Conservation (phyloP, 2,113 vertebrate species). For the Mirza zaza region DNA sequence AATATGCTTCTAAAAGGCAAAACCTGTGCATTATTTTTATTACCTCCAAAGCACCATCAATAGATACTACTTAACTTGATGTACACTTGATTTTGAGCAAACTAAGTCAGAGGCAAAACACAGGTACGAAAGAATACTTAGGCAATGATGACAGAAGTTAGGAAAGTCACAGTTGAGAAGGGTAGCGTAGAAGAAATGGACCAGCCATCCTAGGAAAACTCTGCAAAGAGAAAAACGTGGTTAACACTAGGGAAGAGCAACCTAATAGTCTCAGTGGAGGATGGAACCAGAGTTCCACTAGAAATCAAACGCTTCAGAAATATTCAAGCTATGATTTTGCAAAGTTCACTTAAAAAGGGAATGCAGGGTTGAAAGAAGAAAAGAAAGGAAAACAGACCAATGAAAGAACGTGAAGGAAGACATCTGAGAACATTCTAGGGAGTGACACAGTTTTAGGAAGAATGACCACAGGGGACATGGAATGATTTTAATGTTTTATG, state of each 20-base stretch:
- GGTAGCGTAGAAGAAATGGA: fast-evolving
- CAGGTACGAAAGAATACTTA: not conserved
- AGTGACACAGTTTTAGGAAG: fast-evolving
- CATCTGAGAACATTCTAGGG: fast-evolving
- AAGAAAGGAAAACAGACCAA: not conserved
- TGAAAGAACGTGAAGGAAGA: not conserved
- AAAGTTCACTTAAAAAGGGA: not conserved
- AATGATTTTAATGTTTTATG: not conserved
- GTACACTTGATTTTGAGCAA: not conserved
- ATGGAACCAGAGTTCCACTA: not conserved
- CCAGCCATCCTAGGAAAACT: not conserved
- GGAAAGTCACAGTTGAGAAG: not conserved
- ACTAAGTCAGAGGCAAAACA: not conserved
- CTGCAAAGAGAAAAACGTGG: fast-evolving
- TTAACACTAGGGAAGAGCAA: fast-evolving
- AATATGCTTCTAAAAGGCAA: not conserved
- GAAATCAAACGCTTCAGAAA: not conserved
- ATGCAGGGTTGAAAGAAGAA: not conserved
- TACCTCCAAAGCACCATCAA: not conserved
- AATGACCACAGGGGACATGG: fast-evolving
- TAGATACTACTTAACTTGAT: not conserved
- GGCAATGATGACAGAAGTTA: not conserved
- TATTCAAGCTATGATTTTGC: not conserved
- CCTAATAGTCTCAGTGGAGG: fast-evolving
- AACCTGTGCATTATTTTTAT: not conserved